These are phyloP conservation scores for Eupsilia transversa DNA, from an alignment of 2,888 invertebrate genomes.

Conservation along the genomic window DNA sequence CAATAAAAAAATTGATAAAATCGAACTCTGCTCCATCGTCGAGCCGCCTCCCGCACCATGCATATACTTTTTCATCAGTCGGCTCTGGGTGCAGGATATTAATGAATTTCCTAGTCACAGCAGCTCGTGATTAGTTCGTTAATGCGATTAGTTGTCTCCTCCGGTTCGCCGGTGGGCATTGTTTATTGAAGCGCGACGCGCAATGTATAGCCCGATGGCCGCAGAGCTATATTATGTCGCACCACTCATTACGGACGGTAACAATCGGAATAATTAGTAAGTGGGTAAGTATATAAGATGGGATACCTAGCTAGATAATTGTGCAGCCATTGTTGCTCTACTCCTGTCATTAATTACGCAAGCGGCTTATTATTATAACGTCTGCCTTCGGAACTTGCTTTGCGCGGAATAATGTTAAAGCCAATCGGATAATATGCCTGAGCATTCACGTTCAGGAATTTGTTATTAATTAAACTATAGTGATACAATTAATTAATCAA, in stretches of 20 bases:
- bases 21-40: neutral
- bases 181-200: constrained; percentile 67
- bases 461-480: neutral
- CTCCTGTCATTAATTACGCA: constrained; percentile 57
- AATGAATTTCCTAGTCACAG: constrained; percentile 93
- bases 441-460: neutral
- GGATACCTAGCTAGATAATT: constrained; percentile 41
- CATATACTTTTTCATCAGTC: constrained; percentile 80
- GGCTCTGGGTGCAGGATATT: constrained; percentile 90
- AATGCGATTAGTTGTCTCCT: constrained; percentile 90
- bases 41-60: constrained; percentile 8
- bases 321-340: constrained; percentile 52
- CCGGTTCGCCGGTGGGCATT: constrained; percentile 72
- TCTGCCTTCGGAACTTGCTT: constrained; percentile 34
- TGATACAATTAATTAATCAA: neutral
- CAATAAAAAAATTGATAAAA: constrained; percentile 55
- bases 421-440: neutral
- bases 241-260: constrained; percentile 56
- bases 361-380: constrained; percentile 59
- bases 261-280: constrained; percentile 65
- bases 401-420: constrained; percentile 5
- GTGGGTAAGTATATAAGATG: constrained; percentile 58
- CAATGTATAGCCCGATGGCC: constrained; percentile 58
- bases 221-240: constrained; percentile 37
- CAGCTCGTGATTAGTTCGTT: constrained; percentile 92